phyloP scores from a whole-genome alignment of 2,113 vertebrate genomes.

The Ariopsis seemanni region DNA sequence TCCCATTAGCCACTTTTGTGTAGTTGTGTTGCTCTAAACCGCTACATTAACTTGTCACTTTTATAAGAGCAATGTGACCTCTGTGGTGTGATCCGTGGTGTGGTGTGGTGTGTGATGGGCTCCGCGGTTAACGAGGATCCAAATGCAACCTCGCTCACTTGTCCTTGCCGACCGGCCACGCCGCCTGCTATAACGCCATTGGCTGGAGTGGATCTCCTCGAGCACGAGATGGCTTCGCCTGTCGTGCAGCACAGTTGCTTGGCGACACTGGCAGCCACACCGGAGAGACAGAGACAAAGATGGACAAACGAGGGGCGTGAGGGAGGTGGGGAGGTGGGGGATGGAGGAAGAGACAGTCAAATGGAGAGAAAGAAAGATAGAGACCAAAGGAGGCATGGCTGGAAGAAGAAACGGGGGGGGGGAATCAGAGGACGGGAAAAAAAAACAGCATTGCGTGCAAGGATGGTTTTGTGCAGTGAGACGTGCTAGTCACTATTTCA shows the following conservation, averaged over 20 bases:
- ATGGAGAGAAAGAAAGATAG: background rate
- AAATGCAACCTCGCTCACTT: slow-evolving; percentile 41
- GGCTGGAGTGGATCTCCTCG: slow-evolving; percentile 47
- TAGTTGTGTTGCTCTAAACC: background rate
- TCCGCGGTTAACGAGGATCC: slow-evolving; percentile 18
- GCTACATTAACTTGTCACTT: slow-evolving; percentile 10
- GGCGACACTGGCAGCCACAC: slow-evolving; percentile 63
- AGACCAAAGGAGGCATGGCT: slow-evolving; percentile 6
- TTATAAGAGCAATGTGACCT: background rate
- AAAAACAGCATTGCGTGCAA: background rate
- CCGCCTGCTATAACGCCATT: slow-evolving; percentile 12
- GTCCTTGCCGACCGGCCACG: slow-evolving; percentile 21
- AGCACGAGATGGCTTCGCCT: slow-evolving; percentile 54
- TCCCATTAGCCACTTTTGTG: background rate
- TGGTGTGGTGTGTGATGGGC: background rate
- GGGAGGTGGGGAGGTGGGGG: background rate
- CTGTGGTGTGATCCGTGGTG: background rate
- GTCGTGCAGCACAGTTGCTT: slow-evolving; percentile 56
- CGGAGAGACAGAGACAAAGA: slow-evolving; percentile 47
- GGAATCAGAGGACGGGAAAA: background rate
- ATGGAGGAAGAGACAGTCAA: background rate
- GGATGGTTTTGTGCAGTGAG: slow-evolving; percentile 32
- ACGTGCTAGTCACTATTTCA: slow-evolving; percentile 49
- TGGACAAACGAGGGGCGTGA: slow-evolving; percentile 15
- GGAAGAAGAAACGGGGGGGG: background rate